Evolutionary conservation across 2,888 invertebrate species (phyloP).

Genomic region (Cabera pusaria): DNA sequence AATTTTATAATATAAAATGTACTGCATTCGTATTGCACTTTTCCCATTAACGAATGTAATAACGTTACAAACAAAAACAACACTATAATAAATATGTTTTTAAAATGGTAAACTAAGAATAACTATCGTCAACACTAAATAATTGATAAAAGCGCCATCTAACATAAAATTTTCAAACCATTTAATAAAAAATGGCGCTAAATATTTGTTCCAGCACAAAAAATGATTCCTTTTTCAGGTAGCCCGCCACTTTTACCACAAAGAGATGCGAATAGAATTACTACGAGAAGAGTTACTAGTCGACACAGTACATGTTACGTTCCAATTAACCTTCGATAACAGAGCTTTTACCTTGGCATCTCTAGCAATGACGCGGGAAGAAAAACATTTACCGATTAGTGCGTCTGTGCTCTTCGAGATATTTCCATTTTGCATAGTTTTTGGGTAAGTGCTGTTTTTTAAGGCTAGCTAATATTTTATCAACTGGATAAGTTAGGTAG

Average conservation of each 20-base stretch:
- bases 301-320: slow-evolving; percentile 96
- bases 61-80: too few relatives aligned
- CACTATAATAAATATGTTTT: too few relatives aligned
- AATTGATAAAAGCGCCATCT: too few relatives aligned
- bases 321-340: slow-evolving; percentile 97
- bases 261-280: slow-evolving; percentile 96
- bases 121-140: too few relatives aligned
- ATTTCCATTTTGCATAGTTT: slow-evolving; percentile 98
- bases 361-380: slow-evolving; percentile 92
- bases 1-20: too few relatives aligned
- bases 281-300: slow-evolving; percentile 93
- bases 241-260: slow-evolving; percentile 96
- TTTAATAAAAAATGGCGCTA: slow-evolving; percentile 20
- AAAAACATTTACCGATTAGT: slow-evolving; percentile 94
- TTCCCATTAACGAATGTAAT: too few relatives aligned
- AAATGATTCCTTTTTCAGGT: slow-evolving; percentile 79
- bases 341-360: slow-evolving; percentile 93
- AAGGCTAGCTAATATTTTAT: too few relatives aligned
- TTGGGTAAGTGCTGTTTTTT: slow-evolving; percentile 89
- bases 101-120: too few relatives aligned
- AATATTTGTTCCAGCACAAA: background rate
- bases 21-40: too few relatives aligned
- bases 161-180: too few relatives aligned
- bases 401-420: slow-evolving; percentile 97
- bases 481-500: too few relatives aligned